Base-by-base conservation (phyloP, 1,140 invertebrate species). In the Arctopsyche grandis region DNA sequence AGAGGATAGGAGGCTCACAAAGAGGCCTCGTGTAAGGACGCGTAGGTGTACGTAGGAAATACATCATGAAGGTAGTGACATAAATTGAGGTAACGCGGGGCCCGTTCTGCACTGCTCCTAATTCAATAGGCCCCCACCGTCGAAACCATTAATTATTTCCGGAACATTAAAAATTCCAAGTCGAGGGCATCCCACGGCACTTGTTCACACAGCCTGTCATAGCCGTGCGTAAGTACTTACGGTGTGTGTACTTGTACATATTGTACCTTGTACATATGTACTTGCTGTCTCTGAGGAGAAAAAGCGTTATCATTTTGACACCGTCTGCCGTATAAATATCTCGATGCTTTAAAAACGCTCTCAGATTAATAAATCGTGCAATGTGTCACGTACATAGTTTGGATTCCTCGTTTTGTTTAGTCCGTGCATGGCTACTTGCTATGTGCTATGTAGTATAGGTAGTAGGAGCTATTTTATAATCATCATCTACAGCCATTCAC, bases 91-190 rank as follows among this genome's bases (percentile, higher is more conserved):
- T 80, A 80, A 77, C 81, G 77, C 78, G 44, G 77, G 74, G 58
- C 48, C 44, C 78, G 26, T 79, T 80, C 79, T 79, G 79, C 79
- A 79, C 79, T 82, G 76, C 22, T 58, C 44, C 81, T 82, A 79
- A 82, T 82, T 82, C 81, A 82, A 82, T 82, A 79, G 79, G 29
- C 77, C 79, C 69, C 81, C 77, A 73, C 46, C n/a, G 69, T 48
- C 26, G 75, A 21, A 63, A 82, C 77, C 79, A 82, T 82, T 82
- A 82, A 82, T 82, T 82, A 82, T 80, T 82, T 82, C 79, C 75
- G 75, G 63, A 78, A 80, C 81, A 76, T 82, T 80, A 80, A 82
- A 82, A 82, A 80, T 76, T 78, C 77, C 46, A 73, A 79, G 75
- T 73, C 79, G 77, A 56, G 77, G 73, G 52, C 81, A 71, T 80